These are phyloP conservation scores for Acanthopagrus latus DNA, from an alignment of 2,797 vertebrate species.

Conservation along the genomic window DNA sequence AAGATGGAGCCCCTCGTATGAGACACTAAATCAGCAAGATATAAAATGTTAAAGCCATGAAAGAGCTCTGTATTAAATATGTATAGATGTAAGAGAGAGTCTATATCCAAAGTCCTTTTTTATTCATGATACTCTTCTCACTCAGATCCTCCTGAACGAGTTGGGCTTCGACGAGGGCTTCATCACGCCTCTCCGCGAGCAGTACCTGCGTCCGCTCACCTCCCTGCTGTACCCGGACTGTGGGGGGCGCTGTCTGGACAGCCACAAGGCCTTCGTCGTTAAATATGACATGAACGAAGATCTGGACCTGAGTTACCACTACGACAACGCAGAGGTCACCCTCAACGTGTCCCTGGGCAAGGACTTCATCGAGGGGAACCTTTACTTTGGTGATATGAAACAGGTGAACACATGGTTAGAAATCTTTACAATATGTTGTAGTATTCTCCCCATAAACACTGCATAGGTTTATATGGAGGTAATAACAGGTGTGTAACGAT, in stretches of 20 bases:
- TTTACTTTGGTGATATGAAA: constrained; percentile 95
- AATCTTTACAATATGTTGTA: no score
- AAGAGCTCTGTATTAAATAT: not conserved
- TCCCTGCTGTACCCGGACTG: constrained; percentile 91
- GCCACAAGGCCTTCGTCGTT: constrained; percentile 95
- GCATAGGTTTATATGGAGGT: not conserved
- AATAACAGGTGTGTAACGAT: not conserved
- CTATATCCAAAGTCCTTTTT: not conserved
- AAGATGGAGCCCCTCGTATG: not conserved
- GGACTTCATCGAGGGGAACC: constrained; percentile 91
- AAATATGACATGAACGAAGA: constrained; percentile 92
- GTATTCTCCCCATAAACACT: not conserved
- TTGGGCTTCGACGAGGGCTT: constrained; percentile 92
- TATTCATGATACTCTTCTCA: not conserved
- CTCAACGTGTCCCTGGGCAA: constrained; percentile 94
- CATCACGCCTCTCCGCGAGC: constrained; percentile 90
- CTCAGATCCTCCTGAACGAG: constrained; percentile 93
- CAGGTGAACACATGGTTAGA: constrained; percentile 81
- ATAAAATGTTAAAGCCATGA: not conserved
- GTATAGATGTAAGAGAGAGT: not conserved
- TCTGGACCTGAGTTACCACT: constrained; percentile 93
- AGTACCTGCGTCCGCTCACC: constrained; percentile 88
- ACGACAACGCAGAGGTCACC: constrained; percentile 96
- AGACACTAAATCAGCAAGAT: not conserved
- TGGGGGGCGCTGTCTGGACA: constrained; percentile 90